Conservation (phyloP, 2,888 invertebrate species). For the Lingula anatina region DNA sequence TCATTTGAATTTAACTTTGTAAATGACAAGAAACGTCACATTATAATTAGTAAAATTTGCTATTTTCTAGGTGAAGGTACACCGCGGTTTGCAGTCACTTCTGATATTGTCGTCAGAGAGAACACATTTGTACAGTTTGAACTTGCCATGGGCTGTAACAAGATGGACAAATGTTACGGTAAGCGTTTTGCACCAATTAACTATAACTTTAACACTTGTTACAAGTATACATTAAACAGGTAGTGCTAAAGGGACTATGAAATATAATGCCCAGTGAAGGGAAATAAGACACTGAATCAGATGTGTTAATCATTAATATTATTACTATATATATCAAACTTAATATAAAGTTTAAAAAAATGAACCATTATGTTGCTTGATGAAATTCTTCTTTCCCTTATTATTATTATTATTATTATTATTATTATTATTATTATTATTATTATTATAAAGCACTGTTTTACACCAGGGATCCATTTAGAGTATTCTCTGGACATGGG, state of each 20-base stretch:
- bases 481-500: conserved; percentile 51
- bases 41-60: background rate
- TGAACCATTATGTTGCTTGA: no score
- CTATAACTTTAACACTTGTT: no score
- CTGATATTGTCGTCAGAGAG: conserved; percentile 46
- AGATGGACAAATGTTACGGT: conserved; percentile 16
- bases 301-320: background rate
- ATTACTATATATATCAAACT: no score
- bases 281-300: no score
- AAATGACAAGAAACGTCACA: background rate
- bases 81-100: conserved; percentile 48
- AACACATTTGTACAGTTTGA: conserved; percentile 49
- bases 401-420: background rate
- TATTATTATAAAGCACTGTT: no score
- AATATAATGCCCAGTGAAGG: no score
- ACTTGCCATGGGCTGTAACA: conserved; percentile 46
- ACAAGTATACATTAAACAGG: no score
- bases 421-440: no score
- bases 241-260: no score
- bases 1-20: no score
- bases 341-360: no score
- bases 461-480: conserved; percentile 41
- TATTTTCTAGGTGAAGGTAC: conserved; percentile 21
- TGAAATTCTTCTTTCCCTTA: background rate
- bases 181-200: no score